Evolutionary conservation across 2,888 invertebrate genomes (phyloP).

Genomic region (Stenotaenia linearis): DNA sequence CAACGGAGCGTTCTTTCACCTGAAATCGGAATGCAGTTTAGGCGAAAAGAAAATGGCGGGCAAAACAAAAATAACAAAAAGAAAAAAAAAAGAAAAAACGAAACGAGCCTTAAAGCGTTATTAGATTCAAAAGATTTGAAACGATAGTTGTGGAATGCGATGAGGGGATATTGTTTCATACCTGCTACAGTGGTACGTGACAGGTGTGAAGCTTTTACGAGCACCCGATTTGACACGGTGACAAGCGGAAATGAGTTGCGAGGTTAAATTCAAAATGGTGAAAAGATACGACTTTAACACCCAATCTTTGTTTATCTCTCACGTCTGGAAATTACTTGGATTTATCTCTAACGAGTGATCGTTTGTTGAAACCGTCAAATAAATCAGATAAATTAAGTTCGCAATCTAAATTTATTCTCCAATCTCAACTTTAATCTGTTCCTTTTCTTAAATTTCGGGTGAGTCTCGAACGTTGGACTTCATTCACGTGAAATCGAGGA

Average conservation of each 20-base stretch:
- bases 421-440: not conserved
- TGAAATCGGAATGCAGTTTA: not conserved
- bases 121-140: not conserved
- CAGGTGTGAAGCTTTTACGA: not conserved
- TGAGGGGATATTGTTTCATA: not conserved
- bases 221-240: not conserved
- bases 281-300: not conserved
- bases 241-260: not conserved
- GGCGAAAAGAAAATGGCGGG: not conserved
- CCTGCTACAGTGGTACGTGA: not conserved
- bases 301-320: not conserved
- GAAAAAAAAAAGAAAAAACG: not conserved
- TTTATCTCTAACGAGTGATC: too few relatives aligned
- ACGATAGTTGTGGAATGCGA: not conserved
- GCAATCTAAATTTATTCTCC: not conserved
- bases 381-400: not conserved
- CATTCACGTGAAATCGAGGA: not conserved
- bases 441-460: not conserved
- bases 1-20: constrained; percentile 16
- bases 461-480: not conserved
- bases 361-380: too few relatives aligned
- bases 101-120: not conserved
- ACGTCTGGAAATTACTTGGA: too few relatives aligned
- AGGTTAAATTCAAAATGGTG: not conserved
- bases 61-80: not conserved